These are phyloP conservation scores for Heterotis niloticus DNA, from an alignment of 2,113 vertebrate genomes.

Conservation along the genomic window DNA sequence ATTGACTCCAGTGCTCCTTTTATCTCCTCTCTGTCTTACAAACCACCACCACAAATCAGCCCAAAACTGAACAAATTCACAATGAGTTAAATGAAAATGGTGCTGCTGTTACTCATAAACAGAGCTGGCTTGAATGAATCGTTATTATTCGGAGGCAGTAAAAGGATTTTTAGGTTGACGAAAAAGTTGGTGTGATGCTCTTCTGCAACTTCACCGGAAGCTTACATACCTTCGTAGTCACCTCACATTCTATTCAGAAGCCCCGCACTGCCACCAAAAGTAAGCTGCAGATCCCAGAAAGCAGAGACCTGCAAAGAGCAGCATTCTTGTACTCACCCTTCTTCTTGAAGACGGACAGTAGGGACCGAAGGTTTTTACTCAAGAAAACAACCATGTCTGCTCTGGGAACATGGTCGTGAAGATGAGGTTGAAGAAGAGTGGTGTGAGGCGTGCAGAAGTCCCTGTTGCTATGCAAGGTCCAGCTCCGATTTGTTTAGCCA, in stretches of 20 bases:
- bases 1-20: no score
- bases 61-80: no score
- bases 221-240: neutral
- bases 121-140: no score
- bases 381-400: conserved; percentile 83
- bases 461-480: neutral
- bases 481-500: neutral
- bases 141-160: no score
- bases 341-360: conserved; percentile 86
- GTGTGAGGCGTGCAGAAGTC: neutral
- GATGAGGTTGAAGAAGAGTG: neutral
- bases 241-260: neutral
- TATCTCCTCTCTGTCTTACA: no score
- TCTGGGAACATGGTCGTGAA: conserved; percentile 32
- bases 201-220: neutral
- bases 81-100: no score
- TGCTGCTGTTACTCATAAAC: no score
- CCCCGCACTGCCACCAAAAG: neutral
- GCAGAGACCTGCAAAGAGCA: neutral
- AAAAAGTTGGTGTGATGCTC: neutral
- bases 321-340: conserved; percentile 73
- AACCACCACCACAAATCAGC: no score
- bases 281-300: neutral
- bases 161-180: no score
- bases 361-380: conserved; percentile 74